Percentiles rank a stretch among this genome's conserved stretches.
Evolutionary conservation across 2,888 invertebrate species (phyloP).

Genomic region (Lapara coniferarum): DNA sequence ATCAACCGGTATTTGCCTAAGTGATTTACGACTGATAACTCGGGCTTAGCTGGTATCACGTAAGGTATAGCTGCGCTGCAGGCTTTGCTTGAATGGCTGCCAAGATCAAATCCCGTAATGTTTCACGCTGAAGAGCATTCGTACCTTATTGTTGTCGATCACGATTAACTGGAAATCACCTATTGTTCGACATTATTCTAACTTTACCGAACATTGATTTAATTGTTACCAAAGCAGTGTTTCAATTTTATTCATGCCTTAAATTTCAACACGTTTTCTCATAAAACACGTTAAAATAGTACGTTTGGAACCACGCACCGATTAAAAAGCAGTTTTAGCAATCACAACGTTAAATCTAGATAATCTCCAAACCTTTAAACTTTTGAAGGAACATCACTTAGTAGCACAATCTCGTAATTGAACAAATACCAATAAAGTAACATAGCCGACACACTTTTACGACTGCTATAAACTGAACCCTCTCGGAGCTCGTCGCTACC

Average conservation of each 20-base stretch:
- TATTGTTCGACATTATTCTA: too few species aligned
- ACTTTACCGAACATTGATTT: too few species aligned
- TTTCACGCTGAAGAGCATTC: too few species aligned
- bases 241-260: too few species aligned
- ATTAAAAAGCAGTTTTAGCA: not conserved
- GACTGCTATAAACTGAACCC: conserved; percentile 1
- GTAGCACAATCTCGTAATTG: not conserved
- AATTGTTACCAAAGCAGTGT: too few species aligned
- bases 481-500: not conserved
- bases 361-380: not conserved
- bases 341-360: not conserved
- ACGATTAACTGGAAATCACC: too few species aligned
- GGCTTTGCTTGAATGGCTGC: too few species aligned
- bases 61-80: not conserved
- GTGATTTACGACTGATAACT: conserved; percentile 3
- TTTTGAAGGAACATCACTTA: not conserved
- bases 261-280: too few species aligned
- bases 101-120: too few species aligned
- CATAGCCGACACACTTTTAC: conserved; percentile 6
- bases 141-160: too few species aligned
- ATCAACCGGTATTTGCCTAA: conserved; percentile 3
- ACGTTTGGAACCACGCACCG: too few species aligned
- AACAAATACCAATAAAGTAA: not conserved
- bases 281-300: too few species aligned
- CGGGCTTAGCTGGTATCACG: not conserved